Evolutionary conservation across 2,113 vertebrate genomes (phyloP).

Genomic region (Rhabdornis inornatus): DNA sequence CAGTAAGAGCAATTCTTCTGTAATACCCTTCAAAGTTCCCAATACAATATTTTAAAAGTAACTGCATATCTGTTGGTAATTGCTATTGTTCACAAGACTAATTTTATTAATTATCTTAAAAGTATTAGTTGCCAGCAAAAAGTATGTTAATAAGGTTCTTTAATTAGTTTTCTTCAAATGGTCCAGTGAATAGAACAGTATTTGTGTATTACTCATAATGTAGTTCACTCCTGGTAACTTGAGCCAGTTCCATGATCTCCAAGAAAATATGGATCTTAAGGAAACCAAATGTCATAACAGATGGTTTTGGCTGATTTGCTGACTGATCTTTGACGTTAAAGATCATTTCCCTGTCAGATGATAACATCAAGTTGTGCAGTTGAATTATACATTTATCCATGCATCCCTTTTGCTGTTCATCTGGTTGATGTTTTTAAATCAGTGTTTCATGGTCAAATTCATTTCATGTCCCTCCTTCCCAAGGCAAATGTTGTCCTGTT

Average conservation of each 20-base stretch:
- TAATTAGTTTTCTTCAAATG: not conserved
- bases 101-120: not conserved
- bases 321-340: conserved; percentile 26
- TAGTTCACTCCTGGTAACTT: not conserved
- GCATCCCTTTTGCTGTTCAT: not conserved
- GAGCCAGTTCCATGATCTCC: not conserved
- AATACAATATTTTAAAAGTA: not conserved
- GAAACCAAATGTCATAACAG: conserved; percentile 53
- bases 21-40: not conserved
- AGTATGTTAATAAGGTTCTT: not conserved
- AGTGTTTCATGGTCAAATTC: not conserved
- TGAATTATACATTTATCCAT: not conserved
- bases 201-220: not conserved
- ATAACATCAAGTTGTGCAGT: conserved; percentile 16
- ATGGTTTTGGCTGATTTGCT: conserved; percentile 25
- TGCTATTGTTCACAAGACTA: not conserved
- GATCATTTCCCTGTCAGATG: conserved; percentile 16
- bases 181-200: not conserved
- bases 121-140: not conserved
- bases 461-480: conserved; percentile 19
- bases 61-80: not conserved
- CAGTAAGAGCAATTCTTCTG: not conserved
- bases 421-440: conserved; percentile 3
- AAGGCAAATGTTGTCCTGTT: not conserved
- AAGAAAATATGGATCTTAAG: not conserved